These are phyloP conservation scores for Bombus turneri DNA, from an alignment of 1,140 invertebrate genomes.

Conservation along the genomic window DNA sequence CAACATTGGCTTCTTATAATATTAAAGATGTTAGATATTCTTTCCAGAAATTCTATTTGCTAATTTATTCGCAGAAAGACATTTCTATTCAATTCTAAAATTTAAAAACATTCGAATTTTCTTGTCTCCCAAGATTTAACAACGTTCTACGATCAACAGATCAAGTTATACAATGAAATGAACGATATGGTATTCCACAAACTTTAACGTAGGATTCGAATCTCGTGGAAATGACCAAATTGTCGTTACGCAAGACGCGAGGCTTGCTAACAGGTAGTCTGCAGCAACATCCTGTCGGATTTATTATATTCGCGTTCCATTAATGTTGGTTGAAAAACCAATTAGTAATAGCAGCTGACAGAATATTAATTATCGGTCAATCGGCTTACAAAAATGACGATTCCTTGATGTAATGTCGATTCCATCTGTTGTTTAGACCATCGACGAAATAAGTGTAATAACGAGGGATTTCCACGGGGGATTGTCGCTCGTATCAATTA, in stretches of 20 bases:
- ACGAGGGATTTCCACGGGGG: not conserved
- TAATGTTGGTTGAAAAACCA: constrained; percentile 12
- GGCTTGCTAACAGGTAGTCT: not conserved
- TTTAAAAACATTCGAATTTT: too few species aligned
- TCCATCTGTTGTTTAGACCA: not conserved
- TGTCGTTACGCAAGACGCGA: not conserved
- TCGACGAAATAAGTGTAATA: not conserved
- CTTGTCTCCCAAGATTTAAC: too few species aligned
- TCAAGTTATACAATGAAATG: too few species aligned
- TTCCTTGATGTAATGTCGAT: not conserved
- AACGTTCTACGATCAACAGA: too few species aligned
- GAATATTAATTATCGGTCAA: constrained; percentile 25
- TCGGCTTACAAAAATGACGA: constrained; percentile 38
- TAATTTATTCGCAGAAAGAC: too few species aligned
- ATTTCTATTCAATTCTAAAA: too few species aligned
- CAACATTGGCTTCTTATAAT: too few species aligned
- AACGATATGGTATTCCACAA: too few species aligned
- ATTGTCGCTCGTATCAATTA: not conserved
- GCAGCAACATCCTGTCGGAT: not conserved
- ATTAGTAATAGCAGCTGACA: not conserved
- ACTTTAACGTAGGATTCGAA: not conserved
- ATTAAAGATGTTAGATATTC: too few species aligned
- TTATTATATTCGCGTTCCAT: not conserved
- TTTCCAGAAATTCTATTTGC: too few species aligned
- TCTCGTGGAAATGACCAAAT: not conserved